phyloP scores from a whole-genome alignment of 2,888 invertebrate species.

The Litoditis marina region DNA sequence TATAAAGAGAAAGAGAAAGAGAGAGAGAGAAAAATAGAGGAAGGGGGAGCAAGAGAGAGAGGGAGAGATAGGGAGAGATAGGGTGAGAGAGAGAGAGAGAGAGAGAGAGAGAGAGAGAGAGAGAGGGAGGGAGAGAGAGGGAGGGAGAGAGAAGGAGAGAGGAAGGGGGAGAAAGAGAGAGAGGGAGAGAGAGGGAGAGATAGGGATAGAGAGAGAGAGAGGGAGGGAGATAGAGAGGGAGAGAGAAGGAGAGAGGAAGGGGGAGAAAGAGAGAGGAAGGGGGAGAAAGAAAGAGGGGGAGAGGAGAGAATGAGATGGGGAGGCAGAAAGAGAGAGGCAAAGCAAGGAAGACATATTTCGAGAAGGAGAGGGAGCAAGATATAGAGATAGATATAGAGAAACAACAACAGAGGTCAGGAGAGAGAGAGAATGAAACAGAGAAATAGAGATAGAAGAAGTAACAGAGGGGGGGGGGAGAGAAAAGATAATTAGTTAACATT shows the following conservation, averaged over 20 bases:
- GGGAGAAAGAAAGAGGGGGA: not conserved
- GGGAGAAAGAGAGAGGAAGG: not conserved
- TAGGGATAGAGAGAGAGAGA: not conserved
- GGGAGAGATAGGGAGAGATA: no score
- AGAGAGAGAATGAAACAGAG: not conserved
- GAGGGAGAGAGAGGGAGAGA: not conserved
- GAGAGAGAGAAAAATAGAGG: no score
- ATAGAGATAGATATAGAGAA: conserved; percentile 7
- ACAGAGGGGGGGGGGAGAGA: not conserved
- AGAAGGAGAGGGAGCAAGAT: not conserved
- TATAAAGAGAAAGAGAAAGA: no score
- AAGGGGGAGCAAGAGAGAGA: no score
- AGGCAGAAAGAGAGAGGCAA: conserved; percentile 3
- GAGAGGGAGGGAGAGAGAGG: conserved; percentile 3
- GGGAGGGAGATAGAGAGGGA: conserved; percentile 1
- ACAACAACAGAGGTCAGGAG: not conserved
- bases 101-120: conserved; percentile 2
- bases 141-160: conserved; percentile 7
- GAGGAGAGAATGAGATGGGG: not conserved
- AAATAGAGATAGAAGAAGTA: not conserved
- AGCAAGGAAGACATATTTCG: not conserved
- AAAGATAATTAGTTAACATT: no score
- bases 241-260: not conserved
- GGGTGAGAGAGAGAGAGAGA: no score
- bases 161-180: not conserved